These are phyloP conservation scores for Patagioenas fasciata DNA, from an alignment of 2,113 vertebrate genomes.

Conservation along the genomic window DNA sequence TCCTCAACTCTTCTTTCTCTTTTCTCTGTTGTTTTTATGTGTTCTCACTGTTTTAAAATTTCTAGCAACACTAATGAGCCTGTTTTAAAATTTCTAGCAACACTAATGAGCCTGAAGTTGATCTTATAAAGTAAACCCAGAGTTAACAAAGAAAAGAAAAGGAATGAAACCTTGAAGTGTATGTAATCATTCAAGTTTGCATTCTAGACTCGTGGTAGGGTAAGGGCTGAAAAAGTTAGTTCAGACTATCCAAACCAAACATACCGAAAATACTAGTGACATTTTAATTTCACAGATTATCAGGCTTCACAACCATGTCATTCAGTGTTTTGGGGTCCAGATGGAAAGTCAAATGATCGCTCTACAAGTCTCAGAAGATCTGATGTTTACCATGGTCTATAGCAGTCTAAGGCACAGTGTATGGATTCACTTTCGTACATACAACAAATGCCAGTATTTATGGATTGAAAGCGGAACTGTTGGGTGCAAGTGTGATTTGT, in stretches of 20 bases:
- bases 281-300: neutral
- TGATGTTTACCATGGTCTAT: neutral
- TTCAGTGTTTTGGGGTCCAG: neutral
- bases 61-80: neutral
- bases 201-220: neutral
- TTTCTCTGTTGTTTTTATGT: neutral
- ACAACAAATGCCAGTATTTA: neutral
- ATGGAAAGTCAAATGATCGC: neutral
- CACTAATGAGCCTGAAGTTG: neutral
- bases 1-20: no score
- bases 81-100: no score
- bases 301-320: neutral
- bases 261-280: neutral
- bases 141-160: neutral
- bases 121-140: neutral
- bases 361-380: neutral
- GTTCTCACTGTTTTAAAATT: neutral
- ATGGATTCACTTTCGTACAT: neutral
- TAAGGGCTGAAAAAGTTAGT: neutral
- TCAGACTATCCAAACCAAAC: neutral
- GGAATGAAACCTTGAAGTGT: neutral
- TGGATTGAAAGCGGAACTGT: neutral
- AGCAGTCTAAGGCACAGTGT: neutral
- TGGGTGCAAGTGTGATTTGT: neutral
- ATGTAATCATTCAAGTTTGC: neutral